phyloP scores from a whole-genome alignment of 2,888 invertebrate genomes.

The Elaeidobius kamerunicus region DNA sequence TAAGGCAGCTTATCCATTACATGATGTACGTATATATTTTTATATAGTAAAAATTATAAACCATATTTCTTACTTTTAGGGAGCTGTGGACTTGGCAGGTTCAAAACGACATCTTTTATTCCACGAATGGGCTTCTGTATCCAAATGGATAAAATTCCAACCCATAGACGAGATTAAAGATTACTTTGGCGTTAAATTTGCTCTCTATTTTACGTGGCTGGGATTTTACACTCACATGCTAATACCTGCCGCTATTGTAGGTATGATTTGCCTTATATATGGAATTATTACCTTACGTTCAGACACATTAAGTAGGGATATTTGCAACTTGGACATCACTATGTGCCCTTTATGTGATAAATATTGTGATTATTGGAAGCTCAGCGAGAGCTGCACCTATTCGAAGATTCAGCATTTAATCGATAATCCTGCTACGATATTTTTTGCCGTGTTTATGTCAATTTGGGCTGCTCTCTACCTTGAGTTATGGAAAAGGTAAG shows the following conservation, averaged over 20 bases:
- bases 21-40: slow-evolving; percentile 59
- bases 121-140: slow-evolving; percentile 68
- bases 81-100: slow-evolving; percentile 52
- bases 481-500: slow-evolving; percentile 74
- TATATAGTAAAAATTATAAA: neutral
- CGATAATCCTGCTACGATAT: slow-evolving; percentile 76
- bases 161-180: slow-evolving; percentile 75
- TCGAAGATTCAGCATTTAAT: slow-evolving; percentile 74
- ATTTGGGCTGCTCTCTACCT: slow-evolving; percentile 78
- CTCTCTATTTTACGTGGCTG: slow-evolving; percentile 80
- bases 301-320: slow-evolving; percentile 55
- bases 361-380: slow-evolving; percentile 70
- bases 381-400: slow-evolving; percentile 68
- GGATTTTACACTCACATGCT: slow-evolving; percentile 84
- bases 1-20: slow-evolving; percentile 69
- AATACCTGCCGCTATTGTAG: slow-evolving; percentile 68
- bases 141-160: slow-evolving; percentile 69
- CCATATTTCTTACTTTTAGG: slow-evolving; percentile 47
- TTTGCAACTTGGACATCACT: slow-evolving; percentile 58
- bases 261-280: slow-evolving; percentile 64
- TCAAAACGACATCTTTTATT: slow-evolving; percentile 57
- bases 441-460: slow-evolving; percentile 79
- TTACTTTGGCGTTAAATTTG: slow-evolving; percentile 74
- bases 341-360: slow-evolving; percentile 84
- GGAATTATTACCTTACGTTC: slow-evolving; percentile 53